Percentiles rank a stretch among this genome's conserved stretches.
Conservation (phyloP, 2,888 invertebrate genomes). For the Cephus pulcher region DNA sequence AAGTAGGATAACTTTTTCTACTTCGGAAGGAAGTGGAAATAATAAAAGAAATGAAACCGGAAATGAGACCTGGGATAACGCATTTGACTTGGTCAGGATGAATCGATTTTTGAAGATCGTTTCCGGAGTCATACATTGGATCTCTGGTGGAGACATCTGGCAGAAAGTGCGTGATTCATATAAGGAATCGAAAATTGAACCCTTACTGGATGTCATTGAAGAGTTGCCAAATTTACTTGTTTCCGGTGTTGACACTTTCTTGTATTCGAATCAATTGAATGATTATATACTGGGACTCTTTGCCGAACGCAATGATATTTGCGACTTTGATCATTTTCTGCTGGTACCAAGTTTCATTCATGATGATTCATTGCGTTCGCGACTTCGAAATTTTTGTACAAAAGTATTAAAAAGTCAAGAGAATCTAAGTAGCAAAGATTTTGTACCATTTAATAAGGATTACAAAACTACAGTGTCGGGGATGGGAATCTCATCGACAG, state of each 20-base stretch:
- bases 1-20: background rate
- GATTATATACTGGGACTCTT: slow-evolving; percentile 46
- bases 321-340: slow-evolving; percentile 55
- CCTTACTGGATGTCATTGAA: slow-evolving; percentile 48
- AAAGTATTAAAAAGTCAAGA: slow-evolving; percentile 37
- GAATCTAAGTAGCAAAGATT: slow-evolving; percentile 29
- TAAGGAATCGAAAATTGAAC: slow-evolving; percentile 46
- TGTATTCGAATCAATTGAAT: slow-evolving; percentile 50
- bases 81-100: slow-evolving; percentile 18
- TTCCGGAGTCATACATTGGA: slow-evolving; percentile 37
- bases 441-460: slow-evolving; percentile 35
- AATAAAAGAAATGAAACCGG: background rate
- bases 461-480: background rate
- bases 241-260: slow-evolving; percentile 51
- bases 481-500: background rate
- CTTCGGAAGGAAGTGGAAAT: background rate
- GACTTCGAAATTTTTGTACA: slow-evolving; percentile 52
- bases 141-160: slow-evolving; percentile 56
- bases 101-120: slow-evolving; percentile 31
- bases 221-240: slow-evolving; percentile 53
- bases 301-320: slow-evolving; percentile 41
- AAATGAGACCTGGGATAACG: background rate
- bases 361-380: slow-evolving; percentile 47
- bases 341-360: slow-evolving; percentile 50
- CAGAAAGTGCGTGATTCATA: slow-evolving; percentile 46